Conservation (phyloP, 2,797 vertebrate genomes). For the Protosalanx chinensis region DNA sequence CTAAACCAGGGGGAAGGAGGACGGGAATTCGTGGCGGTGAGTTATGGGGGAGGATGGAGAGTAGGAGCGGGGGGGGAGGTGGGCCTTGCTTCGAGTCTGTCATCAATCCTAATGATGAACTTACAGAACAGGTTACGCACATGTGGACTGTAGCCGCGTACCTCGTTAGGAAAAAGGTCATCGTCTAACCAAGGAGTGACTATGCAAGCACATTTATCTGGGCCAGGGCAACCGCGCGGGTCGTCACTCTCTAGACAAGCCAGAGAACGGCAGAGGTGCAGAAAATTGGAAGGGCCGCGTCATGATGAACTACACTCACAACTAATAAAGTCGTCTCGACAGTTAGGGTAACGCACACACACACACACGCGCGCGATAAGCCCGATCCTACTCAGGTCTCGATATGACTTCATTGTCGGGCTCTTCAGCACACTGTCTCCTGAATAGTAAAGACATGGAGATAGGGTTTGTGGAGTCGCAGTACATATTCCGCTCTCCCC, state of each 20-base stretch:
- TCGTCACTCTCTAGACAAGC: neutral
- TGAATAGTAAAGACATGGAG: neutral
- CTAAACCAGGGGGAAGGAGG: neutral
- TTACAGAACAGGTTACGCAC: neutral
- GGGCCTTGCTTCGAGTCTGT: neutral
- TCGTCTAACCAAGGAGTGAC: neutral
- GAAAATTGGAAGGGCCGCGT: neutral
- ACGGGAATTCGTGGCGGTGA: neutral
- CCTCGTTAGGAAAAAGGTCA: conserved; percentile 16
- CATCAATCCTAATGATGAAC: neutral
- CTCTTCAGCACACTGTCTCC: neutral
- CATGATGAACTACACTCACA: neutral
- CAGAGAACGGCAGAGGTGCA: neutral
- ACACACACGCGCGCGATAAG: neutral
- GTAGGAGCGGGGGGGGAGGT: too few relatives aligned
- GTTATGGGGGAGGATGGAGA: neutral
- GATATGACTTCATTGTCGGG: conserved; percentile 3
- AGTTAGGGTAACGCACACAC: too few relatives aligned
- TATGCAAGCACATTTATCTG: conserved; percentile 1
- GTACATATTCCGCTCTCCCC: too few relatives aligned
- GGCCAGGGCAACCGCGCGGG: neutral
- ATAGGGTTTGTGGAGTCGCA: too few relatives aligned
- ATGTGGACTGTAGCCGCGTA: neutral
- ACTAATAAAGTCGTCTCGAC: conserved; percentile 6
- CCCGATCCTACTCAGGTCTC: neutral